phyloP scores from a whole-genome alignment of 2,888 invertebrate genomes.

The Hanleya hanleyi region DNA sequence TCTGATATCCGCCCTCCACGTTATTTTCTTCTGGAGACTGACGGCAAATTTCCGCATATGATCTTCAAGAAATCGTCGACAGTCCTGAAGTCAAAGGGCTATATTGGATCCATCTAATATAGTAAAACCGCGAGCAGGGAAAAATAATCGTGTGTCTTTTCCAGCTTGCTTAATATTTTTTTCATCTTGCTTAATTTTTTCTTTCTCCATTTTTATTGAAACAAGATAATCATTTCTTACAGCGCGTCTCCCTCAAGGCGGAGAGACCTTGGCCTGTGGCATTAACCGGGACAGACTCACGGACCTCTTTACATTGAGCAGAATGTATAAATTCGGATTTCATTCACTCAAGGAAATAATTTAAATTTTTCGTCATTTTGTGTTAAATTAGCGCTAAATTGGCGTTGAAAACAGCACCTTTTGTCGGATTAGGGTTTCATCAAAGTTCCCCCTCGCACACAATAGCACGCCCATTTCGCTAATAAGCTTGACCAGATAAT shows the following conservation, averaged over 20 bases:
- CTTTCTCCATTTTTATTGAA: too few species aligned
- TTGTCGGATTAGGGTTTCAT: neutral
- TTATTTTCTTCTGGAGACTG: neutral
- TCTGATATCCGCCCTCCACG: neutral
- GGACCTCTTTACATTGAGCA: neutral
- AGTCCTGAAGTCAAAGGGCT: too few species aligned
- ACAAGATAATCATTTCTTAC: too few species aligned
- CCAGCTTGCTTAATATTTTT: too few species aligned
- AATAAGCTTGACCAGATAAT: neutral
- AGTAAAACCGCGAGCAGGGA: too few species aligned
- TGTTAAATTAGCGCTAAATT: constrained; percentile 5
- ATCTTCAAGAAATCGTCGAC: neutral
- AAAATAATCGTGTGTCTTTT: too few species aligned
- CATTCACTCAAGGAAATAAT: neutral
- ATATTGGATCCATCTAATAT: too few species aligned
- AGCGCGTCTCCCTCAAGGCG: too few species aligned
- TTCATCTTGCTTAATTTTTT: too few species aligned
- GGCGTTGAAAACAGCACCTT: constrained; percentile 4
- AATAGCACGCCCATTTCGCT: neutral
- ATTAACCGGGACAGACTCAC: too few species aligned
- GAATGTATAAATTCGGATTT: too few species aligned
- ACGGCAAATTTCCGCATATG: neutral
- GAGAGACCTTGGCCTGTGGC: too few species aligned
- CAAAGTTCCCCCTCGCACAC: neutral
- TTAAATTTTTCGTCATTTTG: neutral